These are phyloP conservation scores for Halichoerus grypus DNA, from an alignment of 2,113 vertebrate genomes.

Conservation along the genomic window DNA sequence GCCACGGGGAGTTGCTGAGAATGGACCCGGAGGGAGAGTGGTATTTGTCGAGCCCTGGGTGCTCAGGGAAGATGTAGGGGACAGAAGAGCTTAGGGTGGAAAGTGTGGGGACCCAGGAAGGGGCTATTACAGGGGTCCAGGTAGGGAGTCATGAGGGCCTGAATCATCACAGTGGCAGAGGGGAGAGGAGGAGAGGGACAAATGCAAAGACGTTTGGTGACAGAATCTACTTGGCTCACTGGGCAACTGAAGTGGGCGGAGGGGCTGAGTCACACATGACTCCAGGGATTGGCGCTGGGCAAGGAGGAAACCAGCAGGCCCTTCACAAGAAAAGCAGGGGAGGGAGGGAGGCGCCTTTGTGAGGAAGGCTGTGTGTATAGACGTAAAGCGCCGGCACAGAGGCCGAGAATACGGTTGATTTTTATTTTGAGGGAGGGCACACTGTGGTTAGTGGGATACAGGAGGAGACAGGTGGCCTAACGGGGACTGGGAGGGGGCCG, in stretches of 20 bases:
- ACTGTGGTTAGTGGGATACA: neutral
- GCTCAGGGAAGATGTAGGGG: neutral
- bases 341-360: neutral
- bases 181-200: neutral
- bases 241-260: neutral
- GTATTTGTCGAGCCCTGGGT: neutral
- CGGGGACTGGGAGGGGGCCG: neutral
- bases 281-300: neutral
- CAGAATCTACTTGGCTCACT: neutral
- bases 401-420: neutral
- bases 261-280: constrained; percentile 2
- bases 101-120: neutral
- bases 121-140: neutral
- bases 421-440: neutral
- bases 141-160: neutral
- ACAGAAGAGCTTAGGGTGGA: neutral
- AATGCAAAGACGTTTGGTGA: neutral
- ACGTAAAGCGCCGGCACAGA: neutral
- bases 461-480: neutral
- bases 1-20: neutral
- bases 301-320: neutral
- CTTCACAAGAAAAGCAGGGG: neutral
- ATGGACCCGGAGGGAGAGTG: accelerated
- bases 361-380: neutral
- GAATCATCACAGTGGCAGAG: neutral